Evolutionary conservation across 2,113 vertebrate species (phyloP).

Genomic region (Actenoides lindsayi): DNA sequence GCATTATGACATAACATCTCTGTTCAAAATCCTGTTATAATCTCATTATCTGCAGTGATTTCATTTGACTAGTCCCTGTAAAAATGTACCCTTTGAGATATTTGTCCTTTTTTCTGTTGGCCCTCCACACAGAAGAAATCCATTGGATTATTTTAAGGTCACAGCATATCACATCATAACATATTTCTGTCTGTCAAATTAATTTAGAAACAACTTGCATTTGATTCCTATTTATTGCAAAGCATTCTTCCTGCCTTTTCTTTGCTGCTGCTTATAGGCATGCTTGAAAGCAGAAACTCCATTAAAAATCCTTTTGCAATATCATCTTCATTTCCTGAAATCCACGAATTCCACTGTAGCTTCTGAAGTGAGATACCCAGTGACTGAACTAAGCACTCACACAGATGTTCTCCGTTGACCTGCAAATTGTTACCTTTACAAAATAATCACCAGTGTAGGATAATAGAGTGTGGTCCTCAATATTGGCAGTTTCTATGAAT

Average conservation of each 20-base stretch:
- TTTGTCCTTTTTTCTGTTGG: neutral
- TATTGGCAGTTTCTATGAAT: neutral
- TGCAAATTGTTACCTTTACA: neutral
- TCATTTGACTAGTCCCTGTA: neutral
- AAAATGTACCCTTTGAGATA: neutral
- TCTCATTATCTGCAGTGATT: constrained; percentile 39
- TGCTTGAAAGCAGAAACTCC: neutral
- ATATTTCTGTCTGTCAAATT: neutral
- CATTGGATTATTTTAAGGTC: neutral
- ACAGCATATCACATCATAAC: neutral
- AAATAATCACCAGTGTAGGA: neutral
- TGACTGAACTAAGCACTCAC: neutral
- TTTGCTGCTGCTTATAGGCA: neutral
- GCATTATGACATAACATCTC: constrained; percentile 2
- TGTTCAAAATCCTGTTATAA: constrained; percentile 13
- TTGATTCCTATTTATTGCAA: neutral
- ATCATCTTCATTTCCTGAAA: neutral
- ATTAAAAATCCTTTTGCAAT: neutral
- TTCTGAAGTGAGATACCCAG: neutral
- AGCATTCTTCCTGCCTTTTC: neutral
- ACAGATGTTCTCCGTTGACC: neutral
- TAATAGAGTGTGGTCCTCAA: neutral
- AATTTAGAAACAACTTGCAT: neutral
- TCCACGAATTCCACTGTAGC: neutral
- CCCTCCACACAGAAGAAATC: neutral